These are phyloP conservation scores for Regulus satrapa DNA, from an alignment of 2,113 vertebrate species.

Conservation along the genomic window DNA sequence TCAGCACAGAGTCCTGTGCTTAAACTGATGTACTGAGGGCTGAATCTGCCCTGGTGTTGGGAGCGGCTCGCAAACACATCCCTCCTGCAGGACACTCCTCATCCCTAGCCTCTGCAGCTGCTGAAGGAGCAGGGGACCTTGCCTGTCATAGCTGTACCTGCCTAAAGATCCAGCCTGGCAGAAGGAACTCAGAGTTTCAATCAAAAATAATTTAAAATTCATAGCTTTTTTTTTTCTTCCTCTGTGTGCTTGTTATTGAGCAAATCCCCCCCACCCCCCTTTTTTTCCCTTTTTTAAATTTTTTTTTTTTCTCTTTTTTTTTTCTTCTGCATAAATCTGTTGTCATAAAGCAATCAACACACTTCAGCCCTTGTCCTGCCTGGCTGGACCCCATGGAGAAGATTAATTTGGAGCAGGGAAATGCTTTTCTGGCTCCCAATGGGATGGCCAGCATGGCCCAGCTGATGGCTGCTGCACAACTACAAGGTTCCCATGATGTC, in stretches of 20 bases:
- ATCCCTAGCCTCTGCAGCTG: not conserved
- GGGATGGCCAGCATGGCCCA: not conserved
- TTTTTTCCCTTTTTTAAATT: too few relatives aligned
- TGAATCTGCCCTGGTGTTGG: not conserved
- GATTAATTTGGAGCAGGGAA: not conserved
- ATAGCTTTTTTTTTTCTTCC: not conserved
- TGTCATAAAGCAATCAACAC: not conserved
- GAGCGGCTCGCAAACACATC: not conserved
- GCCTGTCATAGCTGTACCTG: not conserved
- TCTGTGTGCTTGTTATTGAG: rapidly evolving
- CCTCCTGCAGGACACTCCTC: not conserved
- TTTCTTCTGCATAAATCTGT: not conserved
- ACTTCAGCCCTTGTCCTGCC: not conserved
- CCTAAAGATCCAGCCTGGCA: not conserved
- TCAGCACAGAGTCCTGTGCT: not conserved
- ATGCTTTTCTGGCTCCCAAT: not conserved
- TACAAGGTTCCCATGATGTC: not conserved
- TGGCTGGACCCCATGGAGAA: not conserved
- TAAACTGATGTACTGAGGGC: not conserved
- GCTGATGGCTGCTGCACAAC: not conserved
- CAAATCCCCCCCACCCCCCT: too few relatives aligned
- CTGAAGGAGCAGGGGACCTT: not conserved
- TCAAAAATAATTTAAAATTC: not conserved
- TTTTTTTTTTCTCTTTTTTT: not conserved
- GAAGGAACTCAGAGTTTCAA: not conserved